A percentile compares a stretch with the other conserved stretches of the same genome.
These are phyloP conservation scores for Corvus cornix DNA, from an alignment of 2,113 vertebrate genomes.

Conservation along the genomic window DNA sequence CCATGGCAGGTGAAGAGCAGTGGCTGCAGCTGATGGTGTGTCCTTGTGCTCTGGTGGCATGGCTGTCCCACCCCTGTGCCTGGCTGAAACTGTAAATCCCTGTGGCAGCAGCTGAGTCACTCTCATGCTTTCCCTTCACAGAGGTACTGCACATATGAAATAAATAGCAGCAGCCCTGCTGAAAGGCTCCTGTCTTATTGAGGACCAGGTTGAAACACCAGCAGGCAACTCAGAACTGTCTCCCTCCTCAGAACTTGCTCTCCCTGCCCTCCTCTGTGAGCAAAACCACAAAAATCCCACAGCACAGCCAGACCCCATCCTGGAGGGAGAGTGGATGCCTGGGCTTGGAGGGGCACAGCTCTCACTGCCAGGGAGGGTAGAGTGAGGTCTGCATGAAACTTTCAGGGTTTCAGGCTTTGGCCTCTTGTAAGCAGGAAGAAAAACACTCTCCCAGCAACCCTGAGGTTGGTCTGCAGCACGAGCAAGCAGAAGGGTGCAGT, in stretches of 20 bases:
- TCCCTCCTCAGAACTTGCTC: background rate
- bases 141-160: background rate
- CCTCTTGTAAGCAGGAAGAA: background rate
- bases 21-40: background rate
- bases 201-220: background rate
- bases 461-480: background rate
- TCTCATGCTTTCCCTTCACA: background rate
- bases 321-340: background rate
- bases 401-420: background rate
- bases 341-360: background rate
- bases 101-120: background rate
- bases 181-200: background rate
- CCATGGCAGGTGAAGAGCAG: background rate
- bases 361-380: background rate
- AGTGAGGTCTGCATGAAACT: background rate
- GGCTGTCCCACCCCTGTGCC: background rate
- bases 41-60: background rate
- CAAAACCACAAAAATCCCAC: background rate
- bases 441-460: background rate
- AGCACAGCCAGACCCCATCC: accelerated
- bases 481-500: background rate
- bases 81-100: background rate
- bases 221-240: background rate
- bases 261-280: background rate
- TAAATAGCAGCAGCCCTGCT: background rate